A percentile compares a stretch with the other conserved stretches of the same genome.
Evolutionary conservation across 2,113 vertebrate genomes (phyloP).

Genomic region (Scatophagus argus): DNA sequence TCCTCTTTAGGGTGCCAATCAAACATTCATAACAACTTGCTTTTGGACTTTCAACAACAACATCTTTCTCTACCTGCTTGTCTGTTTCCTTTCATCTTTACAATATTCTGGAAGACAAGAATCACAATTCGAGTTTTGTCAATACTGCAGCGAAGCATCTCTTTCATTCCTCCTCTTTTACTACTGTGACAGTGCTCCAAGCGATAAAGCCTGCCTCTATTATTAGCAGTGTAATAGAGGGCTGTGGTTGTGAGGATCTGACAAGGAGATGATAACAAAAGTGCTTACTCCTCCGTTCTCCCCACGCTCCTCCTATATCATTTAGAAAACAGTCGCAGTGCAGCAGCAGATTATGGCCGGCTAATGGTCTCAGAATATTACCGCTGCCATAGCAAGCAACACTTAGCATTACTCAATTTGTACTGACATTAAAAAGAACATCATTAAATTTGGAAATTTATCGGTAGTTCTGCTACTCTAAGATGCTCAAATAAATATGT

Average conservation of each 20-base stretch:
- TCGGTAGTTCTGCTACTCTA: slow-evolving; percentile 24
- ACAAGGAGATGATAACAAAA: slow-evolving; percentile 79
- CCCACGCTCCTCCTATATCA: slow-evolving; percentile 67
- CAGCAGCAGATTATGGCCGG: slow-evolving; percentile 58
- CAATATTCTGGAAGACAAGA: slow-evolving; percentile 20
- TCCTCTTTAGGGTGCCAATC: slow-evolving; percentile 39
- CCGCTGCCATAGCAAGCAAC: slow-evolving; percentile 66
- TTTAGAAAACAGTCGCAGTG: slow-evolving; percentile 73
- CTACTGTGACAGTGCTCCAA: slow-evolving; percentile 57
- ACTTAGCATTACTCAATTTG: slow-evolving; percentile 72
- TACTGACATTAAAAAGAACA: slow-evolving; percentile 53
- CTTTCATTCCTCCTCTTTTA: slow-evolving; percentile 47
- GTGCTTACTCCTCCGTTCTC: slow-evolving; percentile 73
- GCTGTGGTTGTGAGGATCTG: slow-evolving; percentile 67
- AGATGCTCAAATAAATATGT: slow-evolving; percentile 44
- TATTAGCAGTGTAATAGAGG: slow-evolving; percentile 75
- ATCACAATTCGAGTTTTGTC: slow-evolving; percentile 56
- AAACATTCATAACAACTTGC: slow-evolving; percentile 57
- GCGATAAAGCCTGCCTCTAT: slow-evolving; percentile 70
- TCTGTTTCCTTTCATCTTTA: slow-evolving; percentile 36
- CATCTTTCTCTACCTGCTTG: slow-evolving; percentile 38
- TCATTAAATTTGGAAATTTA: slow-evolving; percentile 55
- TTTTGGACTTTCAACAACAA: slow-evolving; percentile 48
- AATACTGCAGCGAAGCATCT: slow-evolving; percentile 43
- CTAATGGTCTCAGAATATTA: slow-evolving; percentile 74